Percentiles rank a stretch among this genome's conserved stretches.
Conservation (phyloP, 2,797 vertebrate genomes). For the Morelia viridis region DNA sequence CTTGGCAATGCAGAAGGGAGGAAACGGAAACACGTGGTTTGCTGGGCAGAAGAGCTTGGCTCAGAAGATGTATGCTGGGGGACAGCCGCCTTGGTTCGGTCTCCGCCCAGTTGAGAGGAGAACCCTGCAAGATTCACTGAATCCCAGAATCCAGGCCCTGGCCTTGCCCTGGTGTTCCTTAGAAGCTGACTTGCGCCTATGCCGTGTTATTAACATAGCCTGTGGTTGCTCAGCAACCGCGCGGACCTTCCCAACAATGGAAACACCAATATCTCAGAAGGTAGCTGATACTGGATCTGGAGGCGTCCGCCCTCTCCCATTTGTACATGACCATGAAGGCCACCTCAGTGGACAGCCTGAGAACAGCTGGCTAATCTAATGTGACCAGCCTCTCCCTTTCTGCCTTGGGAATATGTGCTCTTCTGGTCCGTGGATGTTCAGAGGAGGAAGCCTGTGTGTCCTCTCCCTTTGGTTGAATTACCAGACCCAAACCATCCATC, state of each 20-base stretch:
- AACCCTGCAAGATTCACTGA: background rate
- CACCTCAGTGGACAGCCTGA: background rate
- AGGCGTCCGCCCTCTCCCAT: background rate
- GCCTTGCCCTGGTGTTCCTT: accelerated
- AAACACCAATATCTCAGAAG: background rate
- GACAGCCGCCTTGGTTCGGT: background rate
- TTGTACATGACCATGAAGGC: background rate
- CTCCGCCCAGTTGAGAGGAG: background rate
- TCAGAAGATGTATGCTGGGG: background rate
- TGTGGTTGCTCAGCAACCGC: background rate
- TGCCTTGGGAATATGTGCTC: background rate
- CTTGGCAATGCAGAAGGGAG: background rate
- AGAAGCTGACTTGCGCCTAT: accelerated
- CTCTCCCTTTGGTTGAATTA: slow-evolving; percentile 7
- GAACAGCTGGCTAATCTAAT: background rate
- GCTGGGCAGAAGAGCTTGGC: background rate
- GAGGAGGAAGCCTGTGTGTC: background rate
- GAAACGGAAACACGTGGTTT: background rate
- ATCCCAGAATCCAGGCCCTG: background rate
- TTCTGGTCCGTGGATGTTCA: background rate
- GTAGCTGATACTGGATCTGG: background rate
- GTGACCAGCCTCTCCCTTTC: background rate
- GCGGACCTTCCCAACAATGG: background rate
- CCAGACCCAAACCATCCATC: accelerated
- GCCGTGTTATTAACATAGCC: no score